Conservation (phyloP, 2,113 vertebrate genomes). For the Cnemophilus loriae region DNA sequence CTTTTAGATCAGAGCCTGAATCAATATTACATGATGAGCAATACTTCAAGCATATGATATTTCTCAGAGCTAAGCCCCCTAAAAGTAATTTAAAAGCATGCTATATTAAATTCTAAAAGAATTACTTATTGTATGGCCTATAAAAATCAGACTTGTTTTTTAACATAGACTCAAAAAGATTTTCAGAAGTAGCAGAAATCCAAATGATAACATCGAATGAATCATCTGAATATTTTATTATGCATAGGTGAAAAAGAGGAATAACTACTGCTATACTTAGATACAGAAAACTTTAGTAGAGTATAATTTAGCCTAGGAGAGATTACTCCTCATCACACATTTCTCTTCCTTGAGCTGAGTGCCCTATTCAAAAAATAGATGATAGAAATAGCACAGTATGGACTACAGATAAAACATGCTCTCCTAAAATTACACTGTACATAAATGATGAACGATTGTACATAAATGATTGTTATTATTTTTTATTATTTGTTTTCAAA, state of each 20-base stretch:
- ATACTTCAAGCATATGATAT: not conserved
- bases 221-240: not conserved
- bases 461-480: not conserved
- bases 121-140: not conserved
- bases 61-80: not conserved
- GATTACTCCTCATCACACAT: not conserved
- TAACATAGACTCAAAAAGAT: not conserved
- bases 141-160: not conserved
- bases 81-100: not conserved
- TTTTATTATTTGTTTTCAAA: not conserved
- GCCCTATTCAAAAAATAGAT: not conserved
- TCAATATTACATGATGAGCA: not conserved
- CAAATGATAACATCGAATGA: not conserved
- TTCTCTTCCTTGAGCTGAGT: not conserved
- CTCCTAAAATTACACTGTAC: not conserved
- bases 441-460: not conserved
- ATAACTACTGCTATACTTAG: not conserved
- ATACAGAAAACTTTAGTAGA: not conserved
- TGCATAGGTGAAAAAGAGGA: not conserved
- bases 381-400: not conserved
- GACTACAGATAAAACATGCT: not conserved
- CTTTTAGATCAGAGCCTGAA: not conserved
- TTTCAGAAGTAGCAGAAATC: not conserved
- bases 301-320: not conserved
- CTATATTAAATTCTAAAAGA: not conserved